A percentile compares a stretch with the other conserved stretches of the same genome.
Conservation (phyloP, 2,888 invertebrate genomes). For the Rhagonycha lutea region DNA sequence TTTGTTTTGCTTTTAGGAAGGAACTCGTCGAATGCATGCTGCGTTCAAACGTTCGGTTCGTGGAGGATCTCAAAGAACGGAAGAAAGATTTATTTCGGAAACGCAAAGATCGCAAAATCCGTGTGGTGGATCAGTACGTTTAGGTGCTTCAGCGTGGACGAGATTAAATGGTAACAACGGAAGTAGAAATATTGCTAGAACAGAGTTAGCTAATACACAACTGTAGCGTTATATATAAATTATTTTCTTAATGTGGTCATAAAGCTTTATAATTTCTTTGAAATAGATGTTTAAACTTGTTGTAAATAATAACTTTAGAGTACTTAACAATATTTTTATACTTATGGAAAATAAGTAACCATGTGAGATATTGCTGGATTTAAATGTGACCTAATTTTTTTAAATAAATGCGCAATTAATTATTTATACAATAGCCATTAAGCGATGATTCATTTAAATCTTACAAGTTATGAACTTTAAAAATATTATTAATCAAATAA, state of each 20-base stretch:
- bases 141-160: constrained; percentile 32
- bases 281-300: neutral
- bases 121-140: constrained; percentile 20
- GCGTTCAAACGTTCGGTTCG: constrained; percentile 43
- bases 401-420: neutral
- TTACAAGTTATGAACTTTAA: neutral
- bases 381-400: neutral
- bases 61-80: constrained; percentile 33
- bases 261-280: neutral
- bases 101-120: constrained; percentile 40
- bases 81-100: constrained; percentile 40
- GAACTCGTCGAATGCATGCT: constrained; percentile 52
- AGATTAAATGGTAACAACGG: constrained; percentile 35
- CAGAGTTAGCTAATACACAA: constrained; percentile 32
- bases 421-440: neutral
- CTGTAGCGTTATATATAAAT: constrained; percentile 20
- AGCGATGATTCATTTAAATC: neutral
- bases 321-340: constrained; percentile 6
- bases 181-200: constrained; percentile 26
- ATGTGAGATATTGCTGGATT: neutral
- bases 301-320: neutral
- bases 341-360: neutral
- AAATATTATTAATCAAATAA: neutral
- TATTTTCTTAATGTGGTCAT: neutral
- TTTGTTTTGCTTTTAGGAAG: constrained; percentile 45